A percentile compares a stretch with the other conserved stretches of the same genome.
phyloP scores from a whole-genome alignment of 1,140 invertebrate species.

The Cotesia chilonis region DNA sequence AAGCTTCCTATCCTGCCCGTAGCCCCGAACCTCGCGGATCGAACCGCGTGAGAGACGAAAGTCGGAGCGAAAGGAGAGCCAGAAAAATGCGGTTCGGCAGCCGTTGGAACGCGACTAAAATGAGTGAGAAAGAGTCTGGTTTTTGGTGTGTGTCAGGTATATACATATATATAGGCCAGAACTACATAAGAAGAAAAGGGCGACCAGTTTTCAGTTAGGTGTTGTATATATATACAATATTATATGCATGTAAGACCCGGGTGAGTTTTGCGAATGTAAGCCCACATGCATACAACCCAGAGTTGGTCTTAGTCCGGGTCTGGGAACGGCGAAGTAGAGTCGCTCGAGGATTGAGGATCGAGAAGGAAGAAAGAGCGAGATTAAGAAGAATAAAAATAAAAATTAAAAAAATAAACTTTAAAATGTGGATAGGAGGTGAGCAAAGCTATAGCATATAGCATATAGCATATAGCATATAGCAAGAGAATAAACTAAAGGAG shows the following conservation, averaged over 20 bases:
- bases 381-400: constrained; percentile 7
- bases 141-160: background rate
- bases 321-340: background rate
- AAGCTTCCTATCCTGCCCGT: too few relatives aligned
- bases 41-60: constrained; percentile 18
- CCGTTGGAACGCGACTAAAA: constrained; percentile 10
- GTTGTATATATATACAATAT: background rate
- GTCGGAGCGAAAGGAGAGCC: constrained; percentile 15
- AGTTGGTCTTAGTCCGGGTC: background rate
- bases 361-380: constrained; percentile 1
- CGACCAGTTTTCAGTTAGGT: constrained; percentile 17
- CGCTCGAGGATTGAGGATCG: background rate
- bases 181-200: constrained; percentile 3
- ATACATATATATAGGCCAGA: background rate
- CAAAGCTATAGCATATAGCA: background rate
- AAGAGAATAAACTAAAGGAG: constrained; percentile 11
- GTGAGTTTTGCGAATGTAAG: background rate
- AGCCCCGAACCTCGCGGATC: too few relatives aligned
- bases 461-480: background rate
- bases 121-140: background rate
- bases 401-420: constrained; percentile 27
- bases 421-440: constrained; percentile 8
- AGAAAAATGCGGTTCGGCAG: constrained; percentile 33
- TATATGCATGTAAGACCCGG: constrained; percentile 17
- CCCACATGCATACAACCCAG: background rate